A percentile compares a stretch with the other conserved stretches of the same genome.
Conservation (phyloP, 2,113 vertebrate genomes). For the Poeciliopsis occidentalis region DNA sequence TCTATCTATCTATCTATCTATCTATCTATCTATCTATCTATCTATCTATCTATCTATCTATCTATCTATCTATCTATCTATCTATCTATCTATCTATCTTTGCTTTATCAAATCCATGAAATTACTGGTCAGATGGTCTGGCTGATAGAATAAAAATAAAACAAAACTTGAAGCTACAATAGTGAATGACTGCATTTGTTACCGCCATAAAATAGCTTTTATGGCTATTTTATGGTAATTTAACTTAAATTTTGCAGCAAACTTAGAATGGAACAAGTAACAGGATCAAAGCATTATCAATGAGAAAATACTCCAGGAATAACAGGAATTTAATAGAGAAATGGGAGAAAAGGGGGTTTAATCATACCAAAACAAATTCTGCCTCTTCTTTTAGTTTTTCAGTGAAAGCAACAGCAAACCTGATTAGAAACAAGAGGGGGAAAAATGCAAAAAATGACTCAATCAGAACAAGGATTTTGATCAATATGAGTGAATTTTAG, state of each 20-base stretch:
- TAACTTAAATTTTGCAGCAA: neutral
- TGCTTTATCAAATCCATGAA: neutral
- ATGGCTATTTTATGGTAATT: no score
- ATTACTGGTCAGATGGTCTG: neutral
- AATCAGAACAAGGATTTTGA: constrained; percentile 16
- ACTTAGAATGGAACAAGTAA: neutral
- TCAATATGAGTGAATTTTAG: constrained; percentile 6
- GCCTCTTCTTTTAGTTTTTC: constrained; percentile 86
- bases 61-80: no score
- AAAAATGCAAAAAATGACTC: constrained; percentile 10
- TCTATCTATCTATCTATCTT: no score
- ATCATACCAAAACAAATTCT: constrained; percentile 84
- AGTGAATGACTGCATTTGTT: neutral
- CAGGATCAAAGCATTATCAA: neutral
- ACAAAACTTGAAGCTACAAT: neutral
- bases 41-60: no score
- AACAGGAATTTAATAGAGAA: neutral
- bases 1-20: no score
- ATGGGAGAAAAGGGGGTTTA: constrained; percentile 6
- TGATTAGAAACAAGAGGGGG: constrained; percentile 60
- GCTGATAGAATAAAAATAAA: neutral
- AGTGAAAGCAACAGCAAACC: constrained; percentile 94
- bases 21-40: no score
- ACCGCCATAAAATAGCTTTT: neutral
- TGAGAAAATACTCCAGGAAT: neutral